Evolutionary conservation across 37 sponge, comb jelly and placozoan genomes (phyloP).

Genomic region (Beroe ovata): DNA sequence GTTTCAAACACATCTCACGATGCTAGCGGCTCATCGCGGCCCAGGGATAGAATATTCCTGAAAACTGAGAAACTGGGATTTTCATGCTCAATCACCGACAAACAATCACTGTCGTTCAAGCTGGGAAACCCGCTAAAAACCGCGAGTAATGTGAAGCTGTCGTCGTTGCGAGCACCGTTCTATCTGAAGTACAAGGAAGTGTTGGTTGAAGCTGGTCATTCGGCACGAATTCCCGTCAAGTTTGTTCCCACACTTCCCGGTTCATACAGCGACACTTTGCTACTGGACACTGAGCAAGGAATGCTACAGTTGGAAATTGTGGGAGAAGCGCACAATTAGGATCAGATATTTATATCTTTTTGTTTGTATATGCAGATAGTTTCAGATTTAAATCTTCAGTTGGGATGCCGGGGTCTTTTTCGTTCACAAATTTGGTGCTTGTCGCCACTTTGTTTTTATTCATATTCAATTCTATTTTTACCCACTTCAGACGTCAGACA

Average conservation of each 20-base stretch:
- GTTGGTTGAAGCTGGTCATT: constrained; percentile 42
- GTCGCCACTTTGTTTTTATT: too few relatives aligned
- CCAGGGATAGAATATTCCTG: constrained; percentile 32
- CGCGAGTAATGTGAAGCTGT: constrained; percentile 38
- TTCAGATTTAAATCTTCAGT: too few relatives aligned
- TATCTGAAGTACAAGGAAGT: constrained; percentile 66
- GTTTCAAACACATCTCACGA: not conserved
- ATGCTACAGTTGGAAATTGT: not conserved
- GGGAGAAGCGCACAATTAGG: not conserved
- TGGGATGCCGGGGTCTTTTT: too few relatives aligned
- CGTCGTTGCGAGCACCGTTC: not conserved
- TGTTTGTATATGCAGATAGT: too few relatives aligned
- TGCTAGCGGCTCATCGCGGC: not conserved
- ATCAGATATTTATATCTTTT: too few relatives aligned
- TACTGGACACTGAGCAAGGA: constrained; percentile 28
- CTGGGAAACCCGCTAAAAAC: constrained; percentile 54
- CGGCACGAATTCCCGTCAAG: constrained; percentile 60
- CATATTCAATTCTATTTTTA: too few relatives aligned
- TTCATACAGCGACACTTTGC: not conserved
- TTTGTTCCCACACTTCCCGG: not conserved
- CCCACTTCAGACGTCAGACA: too few relatives aligned
- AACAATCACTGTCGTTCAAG: constrained; percentile 15
- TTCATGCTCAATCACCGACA: not conserved
- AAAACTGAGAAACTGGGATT: constrained; percentile 17
- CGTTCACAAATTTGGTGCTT: too few relatives aligned